phyloP scores from a whole-genome alignment of 1,140 invertebrate genomes.

The Semibalanus balanoides region DNA sequence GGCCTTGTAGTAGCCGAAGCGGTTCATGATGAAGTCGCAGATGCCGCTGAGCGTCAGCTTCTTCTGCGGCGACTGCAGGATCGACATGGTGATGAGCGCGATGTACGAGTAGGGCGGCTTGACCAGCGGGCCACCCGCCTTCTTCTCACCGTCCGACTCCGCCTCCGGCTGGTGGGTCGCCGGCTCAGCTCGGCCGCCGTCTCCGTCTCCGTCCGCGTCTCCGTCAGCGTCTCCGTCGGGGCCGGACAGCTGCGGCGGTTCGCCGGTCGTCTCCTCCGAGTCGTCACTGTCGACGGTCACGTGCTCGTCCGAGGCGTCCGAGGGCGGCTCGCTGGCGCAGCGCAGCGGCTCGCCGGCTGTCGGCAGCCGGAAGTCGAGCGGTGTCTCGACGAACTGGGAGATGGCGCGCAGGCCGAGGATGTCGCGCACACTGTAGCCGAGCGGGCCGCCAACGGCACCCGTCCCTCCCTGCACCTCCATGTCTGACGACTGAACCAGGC shows the following conservation, averaged over 20 bases:
- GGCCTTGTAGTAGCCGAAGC: conserved; percentile 89
- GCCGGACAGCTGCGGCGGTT: background rate
- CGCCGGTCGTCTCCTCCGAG: background rate
- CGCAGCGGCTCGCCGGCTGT: background rate
- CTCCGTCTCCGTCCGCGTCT: conserved; percentile 6
- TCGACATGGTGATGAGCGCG: conserved; percentile 94
- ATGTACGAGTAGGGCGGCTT: conserved; percentile 98
- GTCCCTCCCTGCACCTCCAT: background rate
- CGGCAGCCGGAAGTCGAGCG: conserved; percentile 1
- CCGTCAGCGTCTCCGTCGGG: background rate
- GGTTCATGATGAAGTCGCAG: conserved; percentile 97
- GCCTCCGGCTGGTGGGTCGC: background rate
- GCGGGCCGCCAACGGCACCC: no score
- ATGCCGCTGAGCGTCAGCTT: conserved; percentile 93
- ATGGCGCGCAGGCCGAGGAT: background rate
- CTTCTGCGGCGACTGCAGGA: conserved; percentile 91
- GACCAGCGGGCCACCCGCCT: conserved; percentile 41
- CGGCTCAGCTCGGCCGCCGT: background rate
- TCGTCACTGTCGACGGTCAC: conserved; percentile 1
- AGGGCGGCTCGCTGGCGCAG: background rate
- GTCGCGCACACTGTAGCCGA: background rate
- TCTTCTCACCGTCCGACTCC: conserved; percentile 16
- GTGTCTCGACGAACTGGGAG: background rate
- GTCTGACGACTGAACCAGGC: background rate
- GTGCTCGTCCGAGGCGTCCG: background rate